Percentiles rank a stretch among this genome's conserved stretches.
Conservation (phyloP, 2,888 invertebrate genomes). For the Athalia cordata region DNA sequence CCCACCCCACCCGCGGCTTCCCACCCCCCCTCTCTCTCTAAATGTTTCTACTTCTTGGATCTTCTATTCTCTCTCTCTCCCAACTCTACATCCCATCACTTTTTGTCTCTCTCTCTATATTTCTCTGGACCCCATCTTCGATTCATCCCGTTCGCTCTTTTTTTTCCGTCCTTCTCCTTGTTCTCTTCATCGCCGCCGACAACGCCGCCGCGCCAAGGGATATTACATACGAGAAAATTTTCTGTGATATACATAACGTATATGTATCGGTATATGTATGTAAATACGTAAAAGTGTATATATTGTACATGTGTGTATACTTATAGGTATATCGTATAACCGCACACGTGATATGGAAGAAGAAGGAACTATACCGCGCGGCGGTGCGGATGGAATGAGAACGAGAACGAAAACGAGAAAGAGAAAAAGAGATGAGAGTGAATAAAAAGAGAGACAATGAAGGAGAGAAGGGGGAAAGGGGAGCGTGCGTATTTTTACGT, state of each 20-base stretch:
- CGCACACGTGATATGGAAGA: background rate
- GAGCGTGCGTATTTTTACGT: conserved; percentile 29
- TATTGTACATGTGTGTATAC: no score
- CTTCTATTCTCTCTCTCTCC: background rate
- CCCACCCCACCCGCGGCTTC: background rate
- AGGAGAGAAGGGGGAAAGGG: background rate
- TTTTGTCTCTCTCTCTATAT: background rate
- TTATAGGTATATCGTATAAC: background rate
- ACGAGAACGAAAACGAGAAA: background rate
- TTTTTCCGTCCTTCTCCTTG: background rate
- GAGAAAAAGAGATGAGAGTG: background rate
- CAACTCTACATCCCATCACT: background rate
- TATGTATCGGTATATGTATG: no score
- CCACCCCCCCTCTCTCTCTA: no score
- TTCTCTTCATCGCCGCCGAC: no score
- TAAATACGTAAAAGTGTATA: no score
- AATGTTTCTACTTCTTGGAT: background rate
- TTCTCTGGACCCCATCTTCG: background rate
- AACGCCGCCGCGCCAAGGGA: no score
- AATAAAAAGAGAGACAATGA: conserved; percentile 1
- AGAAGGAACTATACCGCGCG: background rate
- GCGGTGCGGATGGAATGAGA: background rate
- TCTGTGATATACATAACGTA: no score
- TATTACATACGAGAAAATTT: no score
- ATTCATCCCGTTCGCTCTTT: background rate